Conservation (phyloP, 2,797 vertebrate genomes). For the Melopsittacus undulatus region DNA sequence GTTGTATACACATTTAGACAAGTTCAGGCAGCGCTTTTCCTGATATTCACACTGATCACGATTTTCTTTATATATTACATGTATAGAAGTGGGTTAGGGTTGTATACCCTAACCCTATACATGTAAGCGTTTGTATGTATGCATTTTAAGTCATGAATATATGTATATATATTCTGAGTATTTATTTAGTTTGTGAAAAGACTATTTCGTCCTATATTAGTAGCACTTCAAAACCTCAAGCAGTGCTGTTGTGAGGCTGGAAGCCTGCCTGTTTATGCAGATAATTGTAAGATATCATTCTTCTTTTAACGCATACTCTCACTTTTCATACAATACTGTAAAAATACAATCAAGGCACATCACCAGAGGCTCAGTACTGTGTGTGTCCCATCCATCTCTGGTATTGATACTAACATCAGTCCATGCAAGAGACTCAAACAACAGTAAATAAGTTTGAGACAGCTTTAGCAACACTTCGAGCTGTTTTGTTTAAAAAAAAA, state of each 20-base stretch:
- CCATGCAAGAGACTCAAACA: background rate
- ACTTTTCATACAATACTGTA: background rate
- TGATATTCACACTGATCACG: background rate
- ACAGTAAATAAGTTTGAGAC: slow-evolving; percentile 48
- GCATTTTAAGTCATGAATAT: background rate
- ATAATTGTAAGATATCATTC: background rate
- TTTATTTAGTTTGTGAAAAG: background rate
- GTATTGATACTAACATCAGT: background rate
- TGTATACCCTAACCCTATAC: too few species aligned
- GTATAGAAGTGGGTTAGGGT: background rate
- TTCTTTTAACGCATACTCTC: background rate
- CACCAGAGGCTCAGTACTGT: background rate
- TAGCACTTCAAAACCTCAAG: background rate
- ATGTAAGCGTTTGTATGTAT: background rate
- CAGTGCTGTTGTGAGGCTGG: background rate
- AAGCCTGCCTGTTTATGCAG: background rate
- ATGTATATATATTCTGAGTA: too few species aligned
- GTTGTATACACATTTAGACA: background rate
- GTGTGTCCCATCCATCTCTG: background rate
- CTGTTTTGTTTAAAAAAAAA: slow-evolving; percentile 61
- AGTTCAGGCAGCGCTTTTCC: background rate
- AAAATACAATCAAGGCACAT: background rate
- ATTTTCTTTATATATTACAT: background rate
- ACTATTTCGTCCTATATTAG: background rate
- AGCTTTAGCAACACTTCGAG: slow-evolving; percentile 52